Conservation (phyloP, 2,888 invertebrate genomes). For the Apoderus coryli region DNA sequence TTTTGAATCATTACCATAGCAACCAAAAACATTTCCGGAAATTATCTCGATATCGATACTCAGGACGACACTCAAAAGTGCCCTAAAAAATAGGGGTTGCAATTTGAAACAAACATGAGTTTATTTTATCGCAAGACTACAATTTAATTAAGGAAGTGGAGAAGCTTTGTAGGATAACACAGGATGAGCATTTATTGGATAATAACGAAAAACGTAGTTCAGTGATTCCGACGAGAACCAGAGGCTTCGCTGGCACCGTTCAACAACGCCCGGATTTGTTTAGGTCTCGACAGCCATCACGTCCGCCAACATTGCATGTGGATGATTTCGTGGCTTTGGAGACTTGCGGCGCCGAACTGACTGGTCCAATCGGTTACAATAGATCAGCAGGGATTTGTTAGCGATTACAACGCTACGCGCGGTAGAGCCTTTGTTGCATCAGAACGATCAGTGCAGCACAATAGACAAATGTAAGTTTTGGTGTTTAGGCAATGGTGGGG, state of each 20-base stretch:
- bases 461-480: constrained; percentile 30
- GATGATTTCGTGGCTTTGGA: constrained; percentile 92
- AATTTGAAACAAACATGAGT: too few relatives aligned
- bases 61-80: too few relatives aligned
- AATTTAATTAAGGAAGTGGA: constrained; percentile 38
- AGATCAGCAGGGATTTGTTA: constrained; percentile 42
- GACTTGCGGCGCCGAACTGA: constrained; percentile 64
- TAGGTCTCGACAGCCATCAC: constrained; percentile 84
- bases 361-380: constrained; percentile 61
- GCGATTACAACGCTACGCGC: constrained; percentile 39
- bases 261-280: constrained; percentile 67
- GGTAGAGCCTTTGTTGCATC: constrained; percentile 36
- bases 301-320: constrained; percentile 94
- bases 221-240: constrained; percentile 67
- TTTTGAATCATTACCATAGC: too few relatives aligned
- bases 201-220: constrained; percentile 33
- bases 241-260: constrained; percentile 41
- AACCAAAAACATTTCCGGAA: too few relatives aligned
- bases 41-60: too few relatives aligned
- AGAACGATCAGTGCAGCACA: constrained; percentile 30
- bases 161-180: constrained; percentile 35
- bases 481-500: constrained; percentile 33
- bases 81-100: too few relatives aligned
- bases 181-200: constrained; percentile 26
- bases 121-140: constrained; percentile 45